Evolutionary conservation across 2,113 vertebrate species (phyloP).

Genomic region (Eulemur rufifrons): DNA sequence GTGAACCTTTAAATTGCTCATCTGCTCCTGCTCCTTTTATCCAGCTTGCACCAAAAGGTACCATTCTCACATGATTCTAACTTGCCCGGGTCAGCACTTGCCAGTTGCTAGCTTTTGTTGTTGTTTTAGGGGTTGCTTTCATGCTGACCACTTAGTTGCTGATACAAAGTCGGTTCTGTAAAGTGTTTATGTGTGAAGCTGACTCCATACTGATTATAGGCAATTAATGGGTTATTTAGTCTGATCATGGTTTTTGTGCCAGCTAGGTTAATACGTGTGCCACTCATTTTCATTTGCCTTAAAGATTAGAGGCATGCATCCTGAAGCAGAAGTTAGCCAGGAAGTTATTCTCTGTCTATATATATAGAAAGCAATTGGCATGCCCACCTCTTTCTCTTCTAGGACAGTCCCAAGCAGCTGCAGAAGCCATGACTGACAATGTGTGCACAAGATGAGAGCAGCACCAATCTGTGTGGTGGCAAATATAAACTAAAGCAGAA

Average conservation of each 20-base stretch:
- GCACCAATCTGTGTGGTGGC: neutral
- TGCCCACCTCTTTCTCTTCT: neutral
- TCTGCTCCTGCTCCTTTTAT: neutral
- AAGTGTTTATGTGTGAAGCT: neutral
- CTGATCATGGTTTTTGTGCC: neutral
- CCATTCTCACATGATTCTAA: neutral
- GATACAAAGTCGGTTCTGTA: neutral
- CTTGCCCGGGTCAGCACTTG: neutral
- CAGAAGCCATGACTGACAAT: neutral
- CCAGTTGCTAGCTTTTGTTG: neutral
- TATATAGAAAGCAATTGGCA: neutral
- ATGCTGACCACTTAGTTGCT: neutral
- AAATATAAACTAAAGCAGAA: neutral
- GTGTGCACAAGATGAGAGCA: neutral
- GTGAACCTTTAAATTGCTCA: neutral
- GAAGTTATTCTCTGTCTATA: neutral
- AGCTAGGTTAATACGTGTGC: neutral
- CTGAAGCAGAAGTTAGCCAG: neutral
- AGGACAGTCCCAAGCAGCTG: neutral
- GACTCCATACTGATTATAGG: neutral
- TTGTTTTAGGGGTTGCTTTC: neutral
- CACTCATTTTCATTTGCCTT: neutral
- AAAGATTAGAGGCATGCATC: neutral
- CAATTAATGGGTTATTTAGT: neutral
- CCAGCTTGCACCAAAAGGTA: neutral